Evolutionary conservation across 2,113 vertebrate genomes (phyloP).

Genomic region (Mohoua ochrocephala): DNA sequence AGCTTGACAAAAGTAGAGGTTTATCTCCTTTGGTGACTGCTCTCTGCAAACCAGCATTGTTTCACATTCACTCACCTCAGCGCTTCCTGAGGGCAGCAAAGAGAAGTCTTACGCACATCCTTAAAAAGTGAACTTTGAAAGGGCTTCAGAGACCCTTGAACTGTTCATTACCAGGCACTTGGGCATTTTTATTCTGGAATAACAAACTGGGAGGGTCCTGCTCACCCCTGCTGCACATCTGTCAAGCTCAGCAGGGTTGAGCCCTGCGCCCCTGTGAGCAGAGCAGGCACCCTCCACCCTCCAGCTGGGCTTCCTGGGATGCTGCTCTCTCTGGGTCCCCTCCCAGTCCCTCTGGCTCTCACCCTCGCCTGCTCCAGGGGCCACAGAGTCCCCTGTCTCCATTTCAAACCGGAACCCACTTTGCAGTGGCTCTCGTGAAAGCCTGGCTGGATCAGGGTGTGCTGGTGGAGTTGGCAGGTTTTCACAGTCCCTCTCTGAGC

Average conservation of each 20-base stretch:
- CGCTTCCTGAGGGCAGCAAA: not conserved
- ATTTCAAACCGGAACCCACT: fast-evolving
- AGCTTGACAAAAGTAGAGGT: not conserved
- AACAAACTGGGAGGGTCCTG: not conserved
- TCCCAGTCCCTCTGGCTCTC: fast-evolving
- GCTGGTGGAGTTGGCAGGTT: slow-evolving; percentile 2
- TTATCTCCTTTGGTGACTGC: not conserved
- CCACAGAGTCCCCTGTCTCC: not conserved
- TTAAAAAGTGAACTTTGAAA: not conserved
- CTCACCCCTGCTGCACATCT: not conserved
- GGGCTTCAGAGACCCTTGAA: not conserved
- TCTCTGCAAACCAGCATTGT: not conserved
- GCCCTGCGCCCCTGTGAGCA: fast-evolving
- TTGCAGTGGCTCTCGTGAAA: not conserved
- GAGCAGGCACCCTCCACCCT: not conserved
- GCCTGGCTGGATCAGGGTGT: not conserved
- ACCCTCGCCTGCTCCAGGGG: fast-evolving
- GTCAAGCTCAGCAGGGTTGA: not conserved
- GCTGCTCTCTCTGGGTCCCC: not conserved
- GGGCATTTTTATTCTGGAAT: not conserved
- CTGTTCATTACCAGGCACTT: not conserved
- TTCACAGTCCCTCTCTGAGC: not conserved
- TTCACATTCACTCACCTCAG: not conserved
- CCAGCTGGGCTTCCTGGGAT: not conserved
- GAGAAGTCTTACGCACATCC: not conserved